A percentile compares a stretch with the other conserved stretches of the same genome.
Evolutionary conservation across 2,888 invertebrate genomes (phyloP).

Genomic region (Desoria tigrina): DNA sequence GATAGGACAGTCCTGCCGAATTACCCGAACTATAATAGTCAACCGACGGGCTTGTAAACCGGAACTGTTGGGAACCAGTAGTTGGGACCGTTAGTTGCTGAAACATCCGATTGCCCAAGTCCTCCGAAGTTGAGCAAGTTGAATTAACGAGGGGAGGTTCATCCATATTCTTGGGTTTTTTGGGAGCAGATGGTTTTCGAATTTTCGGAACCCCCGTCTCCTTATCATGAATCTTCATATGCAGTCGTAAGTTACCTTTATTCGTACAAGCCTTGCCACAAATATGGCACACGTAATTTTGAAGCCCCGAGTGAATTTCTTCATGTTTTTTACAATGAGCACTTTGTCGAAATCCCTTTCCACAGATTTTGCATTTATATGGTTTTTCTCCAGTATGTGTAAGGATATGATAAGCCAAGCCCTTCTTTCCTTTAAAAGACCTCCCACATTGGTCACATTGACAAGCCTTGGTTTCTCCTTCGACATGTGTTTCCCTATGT

Average conservation of each 20-base stretch:
- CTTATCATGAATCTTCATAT: neutral
- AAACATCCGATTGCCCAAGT: no score
- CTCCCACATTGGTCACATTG: constrained; percentile 4
- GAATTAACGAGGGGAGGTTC: no score
- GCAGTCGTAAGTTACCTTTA: neutral
- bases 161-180: no score
- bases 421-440: neutral
- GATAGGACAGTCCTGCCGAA: no score
- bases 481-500: neutral
- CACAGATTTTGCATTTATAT: neutral
- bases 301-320: neutral
- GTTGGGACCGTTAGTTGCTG: no score
- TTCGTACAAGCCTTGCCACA: constrained; percentile 9
- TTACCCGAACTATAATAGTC: no score
- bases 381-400: neutral
- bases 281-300: neutral
- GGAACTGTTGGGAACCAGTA: no score
- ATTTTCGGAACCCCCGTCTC: no score
- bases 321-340: neutral
- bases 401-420: neutral
- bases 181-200: no score
- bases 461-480: neutral
- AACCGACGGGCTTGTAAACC: no score
- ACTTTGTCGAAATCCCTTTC: neutral
- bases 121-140: no score